Evolutionary conservation across 2,797 vertebrate genomes (phyloP).

Genomic region (Sebastes taczanowskii): DNA sequence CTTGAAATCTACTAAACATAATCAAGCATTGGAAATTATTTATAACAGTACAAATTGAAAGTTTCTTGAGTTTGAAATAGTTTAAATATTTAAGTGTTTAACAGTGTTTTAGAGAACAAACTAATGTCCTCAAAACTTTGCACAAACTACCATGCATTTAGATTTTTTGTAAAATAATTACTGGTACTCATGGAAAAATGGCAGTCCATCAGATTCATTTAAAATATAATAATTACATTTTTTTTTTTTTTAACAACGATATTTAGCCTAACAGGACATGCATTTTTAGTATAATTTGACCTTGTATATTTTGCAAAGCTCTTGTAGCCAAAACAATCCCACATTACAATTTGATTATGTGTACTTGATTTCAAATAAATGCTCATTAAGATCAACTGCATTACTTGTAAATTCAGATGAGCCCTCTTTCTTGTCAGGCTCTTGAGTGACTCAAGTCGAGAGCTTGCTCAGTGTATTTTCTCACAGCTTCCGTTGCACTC

Average conservation of each 20-base stretch:
- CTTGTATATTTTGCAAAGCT: neutral
- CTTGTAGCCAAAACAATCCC: neutral
- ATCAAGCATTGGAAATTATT: neutral
- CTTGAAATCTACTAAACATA: neutral
- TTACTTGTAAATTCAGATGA: conserved; percentile 44
- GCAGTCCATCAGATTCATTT: neutral
- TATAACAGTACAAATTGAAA: neutral
- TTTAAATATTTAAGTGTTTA: neutral
- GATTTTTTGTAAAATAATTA: neutral
- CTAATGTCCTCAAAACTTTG: neutral
- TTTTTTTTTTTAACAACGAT: neutral
- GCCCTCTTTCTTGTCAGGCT: conserved; percentile 53
- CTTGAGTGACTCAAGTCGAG: conserved; percentile 63
- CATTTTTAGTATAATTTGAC: neutral
- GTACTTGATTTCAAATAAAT: conserved; percentile 2
- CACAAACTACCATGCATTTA: neutral
- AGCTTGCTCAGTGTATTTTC: conserved; percentile 34
- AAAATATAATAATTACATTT: neutral
- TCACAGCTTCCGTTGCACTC: conserved; percentile 59
- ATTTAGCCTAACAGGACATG: neutral
- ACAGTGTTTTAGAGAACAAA: neutral
- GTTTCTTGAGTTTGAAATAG: neutral
- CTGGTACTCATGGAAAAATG: neutral
- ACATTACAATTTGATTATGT: neutral
- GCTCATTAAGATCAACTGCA: neutral